These are phyloP conservation scores for Bombus waltoni DNA, from an alignment of 1,140 invertebrate species.

Conservation along the genomic window DNA sequence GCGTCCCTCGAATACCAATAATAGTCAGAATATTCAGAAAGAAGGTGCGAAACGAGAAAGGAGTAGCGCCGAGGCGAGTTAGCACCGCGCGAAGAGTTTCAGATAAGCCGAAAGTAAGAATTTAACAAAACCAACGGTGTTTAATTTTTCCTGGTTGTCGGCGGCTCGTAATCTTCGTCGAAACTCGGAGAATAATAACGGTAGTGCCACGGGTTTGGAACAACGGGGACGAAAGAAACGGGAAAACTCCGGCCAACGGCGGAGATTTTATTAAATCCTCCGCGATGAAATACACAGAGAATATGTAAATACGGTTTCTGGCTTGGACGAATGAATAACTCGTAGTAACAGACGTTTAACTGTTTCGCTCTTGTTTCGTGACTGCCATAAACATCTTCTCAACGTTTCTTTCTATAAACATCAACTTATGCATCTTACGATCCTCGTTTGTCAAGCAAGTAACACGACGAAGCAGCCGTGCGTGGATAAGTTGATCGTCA, in stretches of 20 bases:
- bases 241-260: too few species aligned
- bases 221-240: background rate
- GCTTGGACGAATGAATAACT: slow-evolving; percentile 1
- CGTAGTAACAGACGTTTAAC: background rate
- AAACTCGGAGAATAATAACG: background rate
- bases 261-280: slow-evolving; percentile 31
- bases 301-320: slow-evolving; percentile 22
- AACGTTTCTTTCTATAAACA: background rate
- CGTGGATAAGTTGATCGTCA: background rate
- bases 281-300: slow-evolving; percentile 12
- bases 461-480: background rate
- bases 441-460: background rate
- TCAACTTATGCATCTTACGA: background rate
- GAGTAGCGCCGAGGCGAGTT: background rate
- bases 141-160: background rate
- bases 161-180: background rate
- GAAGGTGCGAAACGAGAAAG: too few species aligned
- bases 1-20: background rate
- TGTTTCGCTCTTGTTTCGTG: background rate
- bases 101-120: background rate
- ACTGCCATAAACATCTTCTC: slow-evolving; percentile 5
- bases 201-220: background rate
- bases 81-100: background rate
- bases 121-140: background rate
- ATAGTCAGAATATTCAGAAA: fast-evolving